Conservation (phyloP, 2,113 vertebrate species). For the Aix galericulata region DNA sequence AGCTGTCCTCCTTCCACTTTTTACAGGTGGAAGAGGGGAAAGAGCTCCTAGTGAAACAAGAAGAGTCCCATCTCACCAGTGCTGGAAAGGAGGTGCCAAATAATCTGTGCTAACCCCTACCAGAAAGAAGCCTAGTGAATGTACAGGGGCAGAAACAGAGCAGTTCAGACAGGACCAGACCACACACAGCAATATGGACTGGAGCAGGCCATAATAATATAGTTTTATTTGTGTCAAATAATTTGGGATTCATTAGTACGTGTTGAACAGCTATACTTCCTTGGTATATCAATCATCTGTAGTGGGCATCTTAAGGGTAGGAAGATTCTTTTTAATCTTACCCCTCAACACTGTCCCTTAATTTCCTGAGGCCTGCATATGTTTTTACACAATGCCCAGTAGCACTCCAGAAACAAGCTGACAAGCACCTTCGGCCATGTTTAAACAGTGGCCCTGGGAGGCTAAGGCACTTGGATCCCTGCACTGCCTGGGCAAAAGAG, state of each 20-base stretch:
- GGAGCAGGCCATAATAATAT: not conserved
- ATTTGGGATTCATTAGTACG: not conserved
- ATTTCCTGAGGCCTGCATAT: not conserved
- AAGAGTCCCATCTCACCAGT: accelerated
- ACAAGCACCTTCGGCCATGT: not conserved
- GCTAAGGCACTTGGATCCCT: not conserved
- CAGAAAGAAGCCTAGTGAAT: not conserved
- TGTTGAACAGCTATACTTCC: not conserved
- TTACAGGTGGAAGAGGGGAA: not conserved
- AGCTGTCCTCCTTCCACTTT: not conserved
- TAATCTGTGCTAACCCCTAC: not conserved
- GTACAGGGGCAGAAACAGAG: not conserved
- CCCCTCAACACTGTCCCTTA: not conserved
- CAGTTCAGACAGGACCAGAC: not conserved
- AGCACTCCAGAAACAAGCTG: not conserved
- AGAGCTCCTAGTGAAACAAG: not conserved
- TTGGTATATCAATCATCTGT: not conserved
- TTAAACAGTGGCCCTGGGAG: not conserved
- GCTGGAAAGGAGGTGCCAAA: not conserved
- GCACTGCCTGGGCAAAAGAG: not conserved
- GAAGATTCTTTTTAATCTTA: not conserved
- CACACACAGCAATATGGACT: not conserved
- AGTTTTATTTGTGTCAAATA: not conserved
- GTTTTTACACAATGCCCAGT: not conserved
- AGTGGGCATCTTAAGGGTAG: not conserved